Percentiles rank a stretch among this genome's conserved stretches.
Conservation (phyloP, 2,797 vertebrate genomes). For the Tangara arthus region DNA sequence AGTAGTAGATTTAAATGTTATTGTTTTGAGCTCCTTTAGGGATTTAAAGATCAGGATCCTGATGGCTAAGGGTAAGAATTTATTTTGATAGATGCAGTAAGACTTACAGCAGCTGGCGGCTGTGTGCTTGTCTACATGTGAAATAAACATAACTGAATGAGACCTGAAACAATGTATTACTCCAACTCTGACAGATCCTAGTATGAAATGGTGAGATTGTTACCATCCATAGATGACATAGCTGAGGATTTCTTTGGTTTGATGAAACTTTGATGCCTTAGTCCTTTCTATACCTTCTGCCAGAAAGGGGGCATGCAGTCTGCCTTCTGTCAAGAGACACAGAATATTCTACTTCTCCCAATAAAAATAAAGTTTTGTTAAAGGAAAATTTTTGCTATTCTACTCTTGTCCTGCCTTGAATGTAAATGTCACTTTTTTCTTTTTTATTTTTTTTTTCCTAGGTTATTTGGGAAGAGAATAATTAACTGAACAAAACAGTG, state of each 20-base stretch:
- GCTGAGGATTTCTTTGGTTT: not conserved
- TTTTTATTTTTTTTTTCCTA: not conserved
- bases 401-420: not conserved
- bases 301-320: not conserved
- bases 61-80: not conserved
- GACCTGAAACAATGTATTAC: not conserved
- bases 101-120: not conserved
- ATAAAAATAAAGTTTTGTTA: not conserved
- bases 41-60: not conserved
- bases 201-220: not conserved
- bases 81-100: not conserved
- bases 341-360: not conserved
- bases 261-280: not conserved
- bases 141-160: not conserved
- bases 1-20: not conserved
- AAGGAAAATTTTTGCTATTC: not conserved
- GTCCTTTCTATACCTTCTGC: not conserved
- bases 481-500: constrained; percentile 25
- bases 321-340: not conserved
- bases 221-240: not conserved
- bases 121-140: not conserved
- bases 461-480: not conserved
- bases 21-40: not conserved
- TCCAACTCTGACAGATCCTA: not conserved
- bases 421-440: not conserved